Evolutionary conservation across 2,797 vertebrate genomes (phyloP).

Genomic region (Cichlasoma orientale): DNA sequence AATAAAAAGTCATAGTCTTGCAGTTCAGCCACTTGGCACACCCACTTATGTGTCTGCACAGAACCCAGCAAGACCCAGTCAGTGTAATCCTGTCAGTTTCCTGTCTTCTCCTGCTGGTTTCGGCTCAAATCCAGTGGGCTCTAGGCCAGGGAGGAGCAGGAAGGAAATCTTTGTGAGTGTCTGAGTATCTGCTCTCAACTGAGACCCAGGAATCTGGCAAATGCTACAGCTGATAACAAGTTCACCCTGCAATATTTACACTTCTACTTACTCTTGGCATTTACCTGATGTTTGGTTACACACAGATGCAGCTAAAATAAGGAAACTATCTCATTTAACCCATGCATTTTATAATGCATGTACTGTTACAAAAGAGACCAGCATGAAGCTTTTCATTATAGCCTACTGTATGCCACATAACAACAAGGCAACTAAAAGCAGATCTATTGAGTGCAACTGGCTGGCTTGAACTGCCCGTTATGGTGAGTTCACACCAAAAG

Average conservation of each 20-base stretch:
- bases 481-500: too few relatives aligned
- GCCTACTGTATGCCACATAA: too few relatives aligned
- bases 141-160: slow-evolving; percentile 63
- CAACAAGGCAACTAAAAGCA: too few relatives aligned
- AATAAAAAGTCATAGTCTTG: background rate
- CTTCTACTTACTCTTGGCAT: background rate
- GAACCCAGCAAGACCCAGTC: slow-evolving; percentile 42
- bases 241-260: background rate
- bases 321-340: background rate
- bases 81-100: slow-evolving; percentile 64
- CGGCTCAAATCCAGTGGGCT: slow-evolving; percentile 41
- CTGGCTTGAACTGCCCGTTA: too few relatives aligned
- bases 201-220: slow-evolving; percentile 40
- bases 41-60: slow-evolving; percentile 19
- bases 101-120: slow-evolving; percentile 51
- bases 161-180: slow-evolving; percentile 54
- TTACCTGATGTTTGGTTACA: background rate
- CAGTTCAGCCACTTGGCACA: background rate
- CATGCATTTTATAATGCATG: background rate
- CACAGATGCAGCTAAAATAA: background rate
- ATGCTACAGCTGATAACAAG: slow-evolving; percentile 25
- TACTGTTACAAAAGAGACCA: background rate
- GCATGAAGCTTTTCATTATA: too few relatives aligned
- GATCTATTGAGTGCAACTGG: background rate
- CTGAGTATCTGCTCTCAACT: slow-evolving; percentile 54